Conservation (phyloP, 2,797 vertebrate genomes). For the Rhynchotus rufescens region DNA sequence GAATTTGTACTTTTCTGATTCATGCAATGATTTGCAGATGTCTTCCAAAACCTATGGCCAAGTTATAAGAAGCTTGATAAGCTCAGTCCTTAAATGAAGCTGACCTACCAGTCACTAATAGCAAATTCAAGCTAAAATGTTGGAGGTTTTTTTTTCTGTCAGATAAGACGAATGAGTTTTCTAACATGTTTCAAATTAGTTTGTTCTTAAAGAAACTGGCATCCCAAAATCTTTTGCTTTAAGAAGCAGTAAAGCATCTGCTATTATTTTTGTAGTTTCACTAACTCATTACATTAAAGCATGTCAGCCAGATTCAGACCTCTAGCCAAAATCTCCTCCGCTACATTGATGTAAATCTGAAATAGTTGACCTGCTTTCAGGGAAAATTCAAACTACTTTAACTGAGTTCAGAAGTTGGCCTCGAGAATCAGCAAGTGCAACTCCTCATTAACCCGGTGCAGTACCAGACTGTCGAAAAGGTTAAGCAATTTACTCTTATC, state of each 20-base stretch:
- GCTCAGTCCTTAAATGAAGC: constrained; percentile 38
- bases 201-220: constrained; percentile 18
- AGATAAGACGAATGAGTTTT: neutral
- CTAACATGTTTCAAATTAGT: constrained; percentile 58
- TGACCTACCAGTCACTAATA: constrained; percentile 13
- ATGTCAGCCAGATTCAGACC: neutral
- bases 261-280: constrained; percentile 2
- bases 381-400: neutral
- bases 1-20: constrained; percentile 80
- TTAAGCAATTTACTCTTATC: neutral
- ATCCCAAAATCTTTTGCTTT: neutral
- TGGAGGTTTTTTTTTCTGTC: neutral
- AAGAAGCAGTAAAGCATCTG: constrained; percentile 36
- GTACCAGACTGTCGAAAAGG: neutral
- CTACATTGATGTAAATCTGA: neutral
- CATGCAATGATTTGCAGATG: constrained; percentile 85
- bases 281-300: neutral
- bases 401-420: neutral
- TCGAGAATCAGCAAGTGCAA: neutral
- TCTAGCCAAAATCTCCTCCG: neutral
- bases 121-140: neutral
- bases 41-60: constrained; percentile 75
- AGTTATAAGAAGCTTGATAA: constrained; percentile 55
- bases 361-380: neutral
- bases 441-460: neutral